Base-by-base conservation (phyloP, 2,797 vertebrate species). In the Parauchenoglanis punctatus region DNA sequence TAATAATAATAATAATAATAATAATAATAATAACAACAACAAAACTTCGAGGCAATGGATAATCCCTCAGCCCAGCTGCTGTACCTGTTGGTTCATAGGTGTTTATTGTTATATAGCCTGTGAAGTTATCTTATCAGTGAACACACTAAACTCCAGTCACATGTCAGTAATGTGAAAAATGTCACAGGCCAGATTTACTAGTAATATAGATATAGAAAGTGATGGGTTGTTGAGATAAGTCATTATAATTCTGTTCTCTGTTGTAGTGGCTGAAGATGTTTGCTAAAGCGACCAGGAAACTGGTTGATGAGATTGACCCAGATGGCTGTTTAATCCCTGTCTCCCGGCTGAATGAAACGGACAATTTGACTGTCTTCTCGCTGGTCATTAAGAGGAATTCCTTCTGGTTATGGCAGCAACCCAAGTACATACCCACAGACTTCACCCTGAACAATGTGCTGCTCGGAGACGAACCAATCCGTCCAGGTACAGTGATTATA, bases 331-430 rank as follows among this genome's bases (percentile, higher is more conserved):
- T 99, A 92, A 96, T 99, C 83, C 94, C 98, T 0, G 95, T 98
- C 61, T 95, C 93, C 72, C 95, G 96, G 68, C 83, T 97, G 85
- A 99, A 97, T 0, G 96, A 98, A 85, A 95, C 96, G 0, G 96
- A 97, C 90, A 95, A 95, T 23, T 88, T 98, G 20, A 92, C 92
- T 2, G 94, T 97, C 77, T 94, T 98, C 84, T 94, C 95, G 3
- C 93, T 99, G 85, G 96, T 99, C 88, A 95, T 96, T 4, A 98
- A 98, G 91, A 96, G 92, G 70, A 97, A 91, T 52, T 95, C 92
- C 52, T 94, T 93, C 88, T 99, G 98, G 98, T 94, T 94, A 88
- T 99, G 98, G 98, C 97, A 99, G 92, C 96, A 92, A 81, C 95
- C 97, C 31, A 99, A 96, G 81, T 98, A 98, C 89, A 92, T 95